These are phyloP conservation scores for Manacus vitellinus DNA, from an alignment of 2,113 vertebrate species.

Conservation along the genomic window DNA sequence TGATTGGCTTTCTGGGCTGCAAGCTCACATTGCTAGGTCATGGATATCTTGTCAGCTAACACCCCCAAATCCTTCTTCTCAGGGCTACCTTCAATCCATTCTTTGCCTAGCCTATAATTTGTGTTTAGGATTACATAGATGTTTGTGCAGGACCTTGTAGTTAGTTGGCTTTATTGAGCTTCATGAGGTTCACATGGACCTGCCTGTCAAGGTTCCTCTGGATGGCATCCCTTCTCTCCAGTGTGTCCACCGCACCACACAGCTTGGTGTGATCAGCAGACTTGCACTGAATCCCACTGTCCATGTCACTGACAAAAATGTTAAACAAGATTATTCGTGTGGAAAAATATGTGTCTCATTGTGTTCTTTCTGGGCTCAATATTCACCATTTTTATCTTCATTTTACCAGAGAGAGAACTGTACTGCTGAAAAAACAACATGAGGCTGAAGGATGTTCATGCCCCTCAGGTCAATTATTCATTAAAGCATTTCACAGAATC, in stretches of 20 bases:
- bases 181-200: not conserved
- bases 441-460: slow-evolving; percentile 2
- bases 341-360: not conserved
- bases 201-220: not conserved
- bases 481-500: not conserved
- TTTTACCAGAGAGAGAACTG: not conserved
- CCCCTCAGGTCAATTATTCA: slow-evolving; percentile 40
- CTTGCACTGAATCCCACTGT: not conserved
- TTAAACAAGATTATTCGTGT: not conserved
- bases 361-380: not conserved
- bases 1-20: not conserved
- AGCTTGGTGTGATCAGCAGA: not conserved
- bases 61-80: not conserved
- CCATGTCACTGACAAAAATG: not conserved
- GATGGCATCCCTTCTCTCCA: not conserved
- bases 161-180: not conserved
- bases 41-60: not conserved
- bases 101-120: rapidly evolving
- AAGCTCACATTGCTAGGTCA: not conserved
- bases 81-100: not conserved
- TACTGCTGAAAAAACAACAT: slow-evolving; percentile 7
- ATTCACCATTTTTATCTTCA: not conserved
- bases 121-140: not conserved
- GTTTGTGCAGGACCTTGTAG: not conserved
- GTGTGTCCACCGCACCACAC: not conserved